These are phyloP conservation scores for Platycnemis pennipes DNA, from an alignment of 2,888 invertebrate species.

Conservation along the genomic window DNA sequence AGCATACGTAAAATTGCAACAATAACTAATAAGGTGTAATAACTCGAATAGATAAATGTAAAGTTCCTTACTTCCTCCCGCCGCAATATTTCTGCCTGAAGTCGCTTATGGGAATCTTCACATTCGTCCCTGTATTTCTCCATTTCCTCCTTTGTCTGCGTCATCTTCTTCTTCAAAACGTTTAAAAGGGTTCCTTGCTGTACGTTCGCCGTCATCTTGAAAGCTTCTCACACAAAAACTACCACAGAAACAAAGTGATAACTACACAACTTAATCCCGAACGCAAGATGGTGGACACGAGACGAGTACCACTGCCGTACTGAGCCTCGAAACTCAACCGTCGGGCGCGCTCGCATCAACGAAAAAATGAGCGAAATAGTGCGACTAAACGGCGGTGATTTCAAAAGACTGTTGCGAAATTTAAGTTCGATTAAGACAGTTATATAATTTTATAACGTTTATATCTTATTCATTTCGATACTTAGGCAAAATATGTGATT, in stretches of 20 bases:
- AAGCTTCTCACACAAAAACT: slow-evolving; percentile 68
- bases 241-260: slow-evolving; percentile 70
- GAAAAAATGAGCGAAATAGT: slow-evolving; percentile 28
- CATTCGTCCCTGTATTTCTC: slow-evolving; percentile 99
- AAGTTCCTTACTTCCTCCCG: slow-evolving; percentile 95
- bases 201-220: slow-evolving; percentile 92
- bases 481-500: background rate
- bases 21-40: background rate
- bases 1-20: background rate
- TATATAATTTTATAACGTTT: background rate
- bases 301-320: slow-evolving; percentile 74
- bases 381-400: background rate
- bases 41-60: background rate
- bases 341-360: slow-evolving; percentile 59
- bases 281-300: slow-evolving; percentile 74
- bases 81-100: slow-evolving; percentile 97
- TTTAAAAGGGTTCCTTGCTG: slow-evolving; percentile 96
- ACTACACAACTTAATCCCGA: slow-evolving; percentile 70
- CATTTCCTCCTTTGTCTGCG: slow-evolving; percentile 99
- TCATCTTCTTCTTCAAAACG: slow-evolving; percentile 99
- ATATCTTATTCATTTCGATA: background rate
- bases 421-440: background rate
- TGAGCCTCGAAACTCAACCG: slow-evolving; percentile 66
- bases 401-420: background rate
- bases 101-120: slow-evolving; percentile 96